Base-by-base conservation (phyloP, 2,113 vertebrate genomes). In the Anguilla japonica region DNA sequence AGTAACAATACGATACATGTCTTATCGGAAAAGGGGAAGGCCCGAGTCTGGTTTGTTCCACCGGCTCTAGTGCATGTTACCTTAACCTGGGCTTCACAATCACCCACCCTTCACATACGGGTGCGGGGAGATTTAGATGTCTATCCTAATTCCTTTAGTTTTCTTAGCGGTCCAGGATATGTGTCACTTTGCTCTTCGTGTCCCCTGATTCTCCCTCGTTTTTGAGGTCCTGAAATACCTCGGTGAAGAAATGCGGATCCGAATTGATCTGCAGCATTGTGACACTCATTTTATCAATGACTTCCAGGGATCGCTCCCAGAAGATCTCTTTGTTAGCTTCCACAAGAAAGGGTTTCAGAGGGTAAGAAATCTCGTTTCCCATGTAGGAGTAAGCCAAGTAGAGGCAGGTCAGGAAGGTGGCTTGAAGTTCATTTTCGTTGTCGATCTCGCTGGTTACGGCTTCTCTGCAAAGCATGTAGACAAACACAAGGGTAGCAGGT, bases 341-440 rank as follows among this genome's bases (percentile, higher is more conserved):
- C 92, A 95, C 97, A 87, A 99, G 96, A 91, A 99, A 99, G 85
- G 98, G 98, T 93, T 99, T 99, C 89, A 99, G 97, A 0, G 98
- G 98, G 93, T 99, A 99, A 57, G 98, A 99, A 93, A 99, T 99
- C 93, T 99, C 98, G 91, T 98, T 98, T 92, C 98, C 98, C 97
- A 99, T 98, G 94, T 99, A 99, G 83, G 98, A 99, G 93, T 99
- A 99, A 90, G 98, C 95, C 88, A 99, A 95, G 95, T 99, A 99
- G 88, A 99, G 97, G 94, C 98, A 99, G 88, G 97, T 98, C 91
- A 99, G 98, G 89, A 99, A 97, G 91, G 96, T 91, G 88, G 98
- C 97, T 91, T 98, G 98, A 84, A 99, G 96, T 93, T 98, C 97
- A 79, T 93, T 93, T 82, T 95, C 90, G 92, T 88, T 97, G 90